phyloP scores from a whole-genome alignment of 2,113 vertebrate genomes.

The Orcinus orca region DNA sequence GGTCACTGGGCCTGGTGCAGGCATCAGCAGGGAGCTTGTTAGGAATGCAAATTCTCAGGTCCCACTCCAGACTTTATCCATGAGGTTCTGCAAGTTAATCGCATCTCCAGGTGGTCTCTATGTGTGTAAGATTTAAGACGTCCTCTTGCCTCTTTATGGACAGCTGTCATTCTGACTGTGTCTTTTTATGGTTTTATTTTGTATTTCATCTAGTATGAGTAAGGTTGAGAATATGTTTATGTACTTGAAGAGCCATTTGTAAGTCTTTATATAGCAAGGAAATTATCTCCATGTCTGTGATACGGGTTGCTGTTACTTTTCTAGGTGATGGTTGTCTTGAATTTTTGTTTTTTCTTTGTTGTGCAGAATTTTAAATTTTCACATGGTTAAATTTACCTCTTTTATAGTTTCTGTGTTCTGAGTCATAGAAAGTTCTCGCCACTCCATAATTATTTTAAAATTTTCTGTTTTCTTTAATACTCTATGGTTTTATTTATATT shows the following conservation, averaged over 20 bases:
- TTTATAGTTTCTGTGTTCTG: slow-evolving; percentile 6
- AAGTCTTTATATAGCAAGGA: not conserved
- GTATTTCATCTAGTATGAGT: not conserved
- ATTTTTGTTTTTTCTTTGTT: not conserved
- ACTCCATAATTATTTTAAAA: not conserved
- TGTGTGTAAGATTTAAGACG: not conserved
- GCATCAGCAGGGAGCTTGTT: not conserved
- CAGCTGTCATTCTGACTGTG: not conserved
- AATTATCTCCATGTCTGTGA: not conserved
- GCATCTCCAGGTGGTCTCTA: not conserved
- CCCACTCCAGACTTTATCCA: not conserved
- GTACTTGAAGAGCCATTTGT: not conserved
- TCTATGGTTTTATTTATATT: not conserved
- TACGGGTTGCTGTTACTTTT: not conserved
- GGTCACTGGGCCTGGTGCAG: not conserved
- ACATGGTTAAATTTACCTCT: not conserved
- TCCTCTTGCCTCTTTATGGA: not conserved
- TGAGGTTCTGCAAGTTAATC: not conserved
- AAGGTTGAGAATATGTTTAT: not conserved
- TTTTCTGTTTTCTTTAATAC: slow-evolving; percentile 16
- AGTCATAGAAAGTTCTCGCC: not conserved
- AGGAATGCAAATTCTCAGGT: not conserved
- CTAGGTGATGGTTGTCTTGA: not conserved
- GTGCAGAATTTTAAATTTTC: not conserved
- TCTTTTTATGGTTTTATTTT: not conserved